phyloP scores from a whole-genome alignment of 2,113 vertebrate species.

The Tetraodon nigroviridis region DNA sequence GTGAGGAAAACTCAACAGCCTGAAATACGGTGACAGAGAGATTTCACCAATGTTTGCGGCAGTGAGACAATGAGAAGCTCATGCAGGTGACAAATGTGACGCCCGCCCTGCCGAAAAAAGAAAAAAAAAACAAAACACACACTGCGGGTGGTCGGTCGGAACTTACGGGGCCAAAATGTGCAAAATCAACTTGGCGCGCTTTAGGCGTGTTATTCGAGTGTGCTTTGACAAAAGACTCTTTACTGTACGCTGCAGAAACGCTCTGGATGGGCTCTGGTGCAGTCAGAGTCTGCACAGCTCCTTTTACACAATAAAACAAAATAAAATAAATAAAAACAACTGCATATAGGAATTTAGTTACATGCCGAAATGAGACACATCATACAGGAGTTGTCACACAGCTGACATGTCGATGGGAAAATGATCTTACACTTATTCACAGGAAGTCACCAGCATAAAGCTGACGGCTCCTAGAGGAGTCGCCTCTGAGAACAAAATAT shows the following conservation, averaged over 20 bases:
- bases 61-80: constrained; percentile 32
- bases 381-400: not conserved
- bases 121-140: constrained; percentile 55
- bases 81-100: constrained; percentile 47
- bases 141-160: constrained; percentile 68
- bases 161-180: constrained; percentile 92
- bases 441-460: constrained; percentile 41
- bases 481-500: constrained; percentile 63
- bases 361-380: too few species aligned
- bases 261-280: constrained; percentile 79
- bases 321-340: not conserved
- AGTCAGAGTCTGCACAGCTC: constrained; percentile 78
- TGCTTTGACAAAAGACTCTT: constrained; percentile 81
- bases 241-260: constrained; percentile 81
- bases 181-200: constrained; percentile 84
- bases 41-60: constrained; percentile 13
- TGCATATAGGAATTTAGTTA: too few species aligned
- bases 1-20: constrained; percentile 12
- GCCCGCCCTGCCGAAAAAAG: too few species aligned
- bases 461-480: constrained; percentile 1
- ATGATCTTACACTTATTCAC: constrained; percentile 30
- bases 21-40: constrained; percentile 2
- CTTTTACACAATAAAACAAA: constrained; percentile 29
- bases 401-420: constrained; percentile 27
- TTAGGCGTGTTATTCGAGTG: constrained; percentile 82